phyloP scores from a whole-genome alignment of 2,888 invertebrate species.

The Barypeithes pellucidus region DNA sequence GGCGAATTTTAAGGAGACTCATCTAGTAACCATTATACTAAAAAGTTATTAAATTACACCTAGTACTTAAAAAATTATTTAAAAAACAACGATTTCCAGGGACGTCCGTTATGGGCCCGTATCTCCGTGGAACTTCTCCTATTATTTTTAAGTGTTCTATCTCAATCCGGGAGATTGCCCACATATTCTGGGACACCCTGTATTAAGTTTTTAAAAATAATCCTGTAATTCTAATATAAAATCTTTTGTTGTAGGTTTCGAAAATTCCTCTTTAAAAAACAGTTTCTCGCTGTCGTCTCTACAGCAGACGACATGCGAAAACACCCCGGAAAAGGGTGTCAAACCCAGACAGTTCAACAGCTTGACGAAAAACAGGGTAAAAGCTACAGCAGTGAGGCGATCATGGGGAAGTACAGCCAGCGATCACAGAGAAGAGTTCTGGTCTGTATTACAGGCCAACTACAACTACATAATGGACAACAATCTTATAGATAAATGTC shows the following conservation, averaged over 20 bases:
- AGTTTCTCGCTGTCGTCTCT: constrained; percentile 89
- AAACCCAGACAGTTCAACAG: constrained; percentile 88
- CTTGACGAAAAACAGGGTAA: constrained; percentile 81
- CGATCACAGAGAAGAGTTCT: constrained; percentile 89
- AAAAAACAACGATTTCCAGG: too few relatives aligned
- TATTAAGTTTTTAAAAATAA: too few relatives aligned
- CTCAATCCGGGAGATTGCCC: too few relatives aligned
- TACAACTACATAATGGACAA: constrained; percentile 97
- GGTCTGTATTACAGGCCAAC: constrained; percentile 92
- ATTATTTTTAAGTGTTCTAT: too few relatives aligned
- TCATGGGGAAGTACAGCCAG: constrained; percentile 85
- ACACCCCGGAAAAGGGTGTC: constrained; percentile 72
- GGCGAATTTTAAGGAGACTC: too few relatives aligned
- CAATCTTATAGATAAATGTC: constrained; percentile 92
- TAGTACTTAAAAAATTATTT: too few relatives aligned
- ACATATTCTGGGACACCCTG: too few relatives aligned
- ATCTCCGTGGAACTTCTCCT: too few relatives aligned
- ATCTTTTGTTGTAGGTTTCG: constrained; percentile 73
- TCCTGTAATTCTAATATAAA: too few relatives aligned
- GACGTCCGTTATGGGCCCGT: too few relatives aligned
- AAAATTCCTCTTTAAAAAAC: constrained; percentile 82
- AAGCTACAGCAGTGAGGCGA: constrained; percentile 76
- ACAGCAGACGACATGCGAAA: constrained; percentile 73
- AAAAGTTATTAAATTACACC: too few relatives aligned
- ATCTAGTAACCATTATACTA: too few relatives aligned